A percentile compares a stretch with the other conserved stretches of the same genome.
Evolutionary conservation across 1,140 invertebrate genomes (phyloP).

Genomic region (Euura lappo): DNA sequence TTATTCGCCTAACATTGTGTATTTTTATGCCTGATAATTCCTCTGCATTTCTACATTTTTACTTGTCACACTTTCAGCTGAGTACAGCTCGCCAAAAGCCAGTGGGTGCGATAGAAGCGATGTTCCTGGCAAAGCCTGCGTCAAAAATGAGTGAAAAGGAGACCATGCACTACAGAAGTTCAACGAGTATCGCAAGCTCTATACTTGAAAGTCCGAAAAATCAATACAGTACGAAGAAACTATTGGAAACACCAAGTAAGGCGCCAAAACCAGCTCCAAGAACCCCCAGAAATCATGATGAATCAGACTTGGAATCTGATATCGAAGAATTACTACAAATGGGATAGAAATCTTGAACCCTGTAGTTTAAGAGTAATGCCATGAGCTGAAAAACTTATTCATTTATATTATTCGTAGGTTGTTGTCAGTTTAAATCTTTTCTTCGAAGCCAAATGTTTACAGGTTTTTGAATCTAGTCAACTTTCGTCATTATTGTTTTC

Average conservation of each 20-base stretch:
- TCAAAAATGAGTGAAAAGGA: slow-evolving; percentile 23
- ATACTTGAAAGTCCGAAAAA: slow-evolving; percentile 24
- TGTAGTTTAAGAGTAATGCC: too few species aligned
- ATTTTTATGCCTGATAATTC: not conserved
- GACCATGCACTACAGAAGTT: slow-evolving; percentile 14
- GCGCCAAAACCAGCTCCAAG: slow-evolving; percentile 36
- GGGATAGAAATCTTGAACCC: slow-evolving; percentile 25
- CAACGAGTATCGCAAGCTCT: slow-evolving; percentile 22
- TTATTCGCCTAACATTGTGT: slow-evolving; percentile 8
- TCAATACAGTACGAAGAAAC: slow-evolving; percentile 3
- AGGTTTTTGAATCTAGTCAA: too few species aligned
- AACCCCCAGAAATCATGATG: slow-evolving; percentile 27
- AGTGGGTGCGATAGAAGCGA: slow-evolving; percentile 49
- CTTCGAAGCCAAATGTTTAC: too few species aligned
- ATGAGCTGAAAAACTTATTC: too few species aligned
- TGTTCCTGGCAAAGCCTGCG: slow-evolving; percentile 39
- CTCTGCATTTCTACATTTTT: slow-evolving; percentile 5
- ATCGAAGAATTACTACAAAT: slow-evolving; percentile 49
- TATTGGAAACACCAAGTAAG: slow-evolving; percentile 15
- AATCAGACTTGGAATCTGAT: slow-evolving; percentile 47
- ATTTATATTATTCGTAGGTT: too few species aligned
- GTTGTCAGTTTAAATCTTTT: too few species aligned
- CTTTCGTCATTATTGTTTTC: too few species aligned
- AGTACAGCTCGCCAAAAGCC: slow-evolving; percentile 42
- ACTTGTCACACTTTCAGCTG: slow-evolving; percentile 36